Evolutionary conservation across 2,113 vertebrate genomes (phyloP).

Genomic region (Micronisus gabar): DNA sequence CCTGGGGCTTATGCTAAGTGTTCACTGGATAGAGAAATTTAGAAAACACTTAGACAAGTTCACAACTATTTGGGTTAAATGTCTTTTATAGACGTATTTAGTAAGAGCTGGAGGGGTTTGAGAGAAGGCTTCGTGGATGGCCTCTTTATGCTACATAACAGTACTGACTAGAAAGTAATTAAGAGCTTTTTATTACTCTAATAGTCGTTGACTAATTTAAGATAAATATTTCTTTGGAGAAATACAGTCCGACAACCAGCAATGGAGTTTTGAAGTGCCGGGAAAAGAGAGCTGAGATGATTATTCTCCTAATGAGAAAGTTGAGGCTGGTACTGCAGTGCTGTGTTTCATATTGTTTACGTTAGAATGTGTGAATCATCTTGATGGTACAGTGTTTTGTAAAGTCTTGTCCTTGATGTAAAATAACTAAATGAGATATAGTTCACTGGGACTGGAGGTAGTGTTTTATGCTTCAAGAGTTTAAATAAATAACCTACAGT

Average conservation of each 20-base stretch:
- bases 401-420: conserved; percentile 8
- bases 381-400: neutral
- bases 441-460: neutral
- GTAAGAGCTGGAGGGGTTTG: neutral
- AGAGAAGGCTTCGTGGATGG: neutral
- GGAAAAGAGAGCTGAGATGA: neutral
- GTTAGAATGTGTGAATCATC: neutral
- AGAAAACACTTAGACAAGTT: neutral
- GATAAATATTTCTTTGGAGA: neutral
- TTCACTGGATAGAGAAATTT: neutral
- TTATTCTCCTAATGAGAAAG: neutral
- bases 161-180: neutral
- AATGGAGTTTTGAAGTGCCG: neutral
- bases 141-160: neutral
- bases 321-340: neutral
- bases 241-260: neutral
- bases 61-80: neutral
- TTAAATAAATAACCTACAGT: conserved; percentile 51
- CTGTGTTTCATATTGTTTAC: neutral
- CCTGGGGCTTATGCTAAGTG: neutral
- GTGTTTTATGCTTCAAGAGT: conserved; percentile 44
- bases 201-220: neutral
- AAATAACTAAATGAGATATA: neutral
- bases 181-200: neutral
- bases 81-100: neutral